phyloP scores from a whole-genome alignment of 2,797 vertebrate species.

The Sitta carolinensis region DNA sequence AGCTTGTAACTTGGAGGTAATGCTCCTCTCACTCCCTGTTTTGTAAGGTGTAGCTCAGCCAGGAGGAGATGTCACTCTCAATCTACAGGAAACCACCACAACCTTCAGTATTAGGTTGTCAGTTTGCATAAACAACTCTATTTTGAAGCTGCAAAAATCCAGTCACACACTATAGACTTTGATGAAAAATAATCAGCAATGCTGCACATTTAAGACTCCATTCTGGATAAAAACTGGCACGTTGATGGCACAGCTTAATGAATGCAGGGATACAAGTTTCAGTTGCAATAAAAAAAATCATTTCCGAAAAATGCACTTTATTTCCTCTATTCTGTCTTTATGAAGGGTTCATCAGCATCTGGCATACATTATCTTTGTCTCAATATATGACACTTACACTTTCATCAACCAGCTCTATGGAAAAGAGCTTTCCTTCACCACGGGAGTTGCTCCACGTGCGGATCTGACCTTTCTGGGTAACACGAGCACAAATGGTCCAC shows the following conservation, averaged over 20 bases:
- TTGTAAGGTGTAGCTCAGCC: neutral
- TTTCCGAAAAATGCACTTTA: slow-evolving; percentile 24
- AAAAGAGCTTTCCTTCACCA: slow-evolving; percentile 96
- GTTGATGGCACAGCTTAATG: slow-evolving; percentile 26
- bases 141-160: slow-evolving; percentile 47
- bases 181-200: slow-evolving; percentile 52
- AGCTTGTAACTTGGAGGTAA: slow-evolving; percentile 25
- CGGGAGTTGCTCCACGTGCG: slow-evolving; percentile 98
- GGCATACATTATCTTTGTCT: slow-evolving; percentile 24
- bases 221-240: slow-evolving; percentile 19
- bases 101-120: slow-evolving; percentile 8
- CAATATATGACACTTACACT: slow-evolving; percentile 82
- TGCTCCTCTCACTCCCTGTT: neutral
- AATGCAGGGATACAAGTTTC: slow-evolving; percentile 26
- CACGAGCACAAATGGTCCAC: slow-evolving; percentile 94
- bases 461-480: slow-evolving; percentile 93
- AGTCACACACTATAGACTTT: slow-evolving; percentile 39
- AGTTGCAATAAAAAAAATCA: slow-evolving; percentile 13
- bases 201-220: slow-evolving; percentile 22
- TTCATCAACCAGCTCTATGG: slow-evolving; percentile 95
- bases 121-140: slow-evolving; percentile 37
- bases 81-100: slow-evolving; percentile 2
- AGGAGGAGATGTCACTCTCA: neutral
- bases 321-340: slow-evolving; percentile 42
- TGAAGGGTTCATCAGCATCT: slow-evolving; percentile 37